Evolutionary conservation across 1,140 invertebrate genomes (phyloP), one percentile per base, ranked within the genome.

Genomic region (Colletes gigas): DNA sequence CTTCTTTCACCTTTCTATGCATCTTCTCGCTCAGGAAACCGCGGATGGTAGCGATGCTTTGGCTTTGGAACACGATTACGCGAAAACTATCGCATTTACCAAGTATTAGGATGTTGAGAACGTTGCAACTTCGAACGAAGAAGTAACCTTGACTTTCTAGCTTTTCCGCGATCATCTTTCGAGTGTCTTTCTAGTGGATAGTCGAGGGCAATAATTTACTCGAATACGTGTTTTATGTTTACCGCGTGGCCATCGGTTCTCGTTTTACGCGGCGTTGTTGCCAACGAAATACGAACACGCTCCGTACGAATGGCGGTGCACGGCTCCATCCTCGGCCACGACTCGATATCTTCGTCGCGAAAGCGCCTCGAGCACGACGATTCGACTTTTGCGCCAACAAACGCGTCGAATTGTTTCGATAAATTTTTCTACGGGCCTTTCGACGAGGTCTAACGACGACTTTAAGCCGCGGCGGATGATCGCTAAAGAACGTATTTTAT

Each of bases 381-480:
- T 21, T 30, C 74, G 74, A 77, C 47, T 69, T 68, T 59, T 50
- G 39, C 5, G 3, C 1, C 63, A 3, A 17, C 39, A 57, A 59
- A 57, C 73, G 62, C 21, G n/a, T 17, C 54, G 19, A 59, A 69
- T 77, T 69, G 65, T 77, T 59, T 21, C 55, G 54, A 77, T 77
- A 19, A 60, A 77, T 60, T 77, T 69, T 50, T 39, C 52, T 17
- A 1, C 19, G n/a, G 10, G 2, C 15, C 65, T 59, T 15, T 19
- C 74, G 41, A 50, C 74, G 54, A 47, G 41, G 3, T 55, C 52
- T 76, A 76, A 67, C 73, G 30, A n/a, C 50, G 63, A 8, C 19
- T 44, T 59, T 14, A 50, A 59, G 41, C 54, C 12, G 19, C 12
- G 50, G 8, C 54, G 8, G 1, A 57, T 68, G 1, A 57, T 68